Conservation (phyloP, 64 coral and sea anemone genomes). For the Pocillopora verrucosa region DNA sequence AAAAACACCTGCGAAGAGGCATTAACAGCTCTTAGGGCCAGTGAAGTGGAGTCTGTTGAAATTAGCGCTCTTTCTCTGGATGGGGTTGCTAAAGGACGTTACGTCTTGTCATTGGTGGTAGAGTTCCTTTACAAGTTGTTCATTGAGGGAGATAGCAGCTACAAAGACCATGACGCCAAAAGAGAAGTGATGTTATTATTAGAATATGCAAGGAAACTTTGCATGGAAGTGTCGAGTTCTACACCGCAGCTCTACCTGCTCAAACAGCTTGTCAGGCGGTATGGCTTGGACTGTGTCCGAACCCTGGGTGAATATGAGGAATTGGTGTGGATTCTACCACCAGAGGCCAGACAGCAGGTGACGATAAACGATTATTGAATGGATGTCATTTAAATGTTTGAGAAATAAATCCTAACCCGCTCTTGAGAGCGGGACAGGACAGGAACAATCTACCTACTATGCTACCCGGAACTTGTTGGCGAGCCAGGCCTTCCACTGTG, state of each 20-base stretch:
- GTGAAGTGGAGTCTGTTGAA: background rate
- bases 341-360: slow-evolving; percentile 24
- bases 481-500: too few species aligned
- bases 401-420: too few species aligned
- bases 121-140: slow-evolving; percentile 14
- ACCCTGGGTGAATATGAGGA: slow-evolving; percentile 5
- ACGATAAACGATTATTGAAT: background rate
- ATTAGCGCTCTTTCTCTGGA: slow-evolving; percentile 21
- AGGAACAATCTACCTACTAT: too few species aligned
- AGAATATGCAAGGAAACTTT: background rate
- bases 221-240: background rate
- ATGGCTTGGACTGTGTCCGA: slow-evolving; percentile 54
- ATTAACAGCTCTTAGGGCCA: background rate
- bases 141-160: slow-evolving; percentile 7
- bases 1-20: slow-evolving; percentile 30
- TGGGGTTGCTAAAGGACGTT: slow-evolving; percentile 28
- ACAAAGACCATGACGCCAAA: background rate
- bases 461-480: too few species aligned
- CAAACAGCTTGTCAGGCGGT: slow-evolving; percentile 44
- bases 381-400: too few species aligned
- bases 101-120: slow-evolving; percentile 26
- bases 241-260: slow-evolving; percentile 33
- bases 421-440: too few species aligned
- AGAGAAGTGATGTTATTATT: background rate
- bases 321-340: slow-evolving; percentile 37